Conservation (phyloP, 2,888 invertebrate species). For the Timema podura region DNA sequence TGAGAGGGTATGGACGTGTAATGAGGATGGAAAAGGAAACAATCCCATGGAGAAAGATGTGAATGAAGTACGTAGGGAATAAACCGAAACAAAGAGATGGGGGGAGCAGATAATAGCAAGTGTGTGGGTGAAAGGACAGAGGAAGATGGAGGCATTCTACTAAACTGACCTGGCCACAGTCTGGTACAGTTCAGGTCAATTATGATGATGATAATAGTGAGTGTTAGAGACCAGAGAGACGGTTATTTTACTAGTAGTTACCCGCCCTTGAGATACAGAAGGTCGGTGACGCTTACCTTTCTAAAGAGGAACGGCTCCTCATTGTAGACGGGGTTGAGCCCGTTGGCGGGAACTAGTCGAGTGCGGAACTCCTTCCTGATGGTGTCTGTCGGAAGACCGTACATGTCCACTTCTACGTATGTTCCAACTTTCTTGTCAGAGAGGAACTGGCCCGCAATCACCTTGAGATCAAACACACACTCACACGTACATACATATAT, state of each 20-base stretch:
- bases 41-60: no score
- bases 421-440: conserved; percentile 98
- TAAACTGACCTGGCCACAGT: no score
- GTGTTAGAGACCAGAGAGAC: not conserved
- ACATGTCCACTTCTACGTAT: conserved; percentile 99
- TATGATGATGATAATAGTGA: no score
- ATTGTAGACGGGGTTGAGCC: conserved; percentile 98
- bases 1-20: no score
- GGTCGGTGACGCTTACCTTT: conserved; percentile 57
- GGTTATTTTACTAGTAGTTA: not conserved
- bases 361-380: conserved; percentile 98
- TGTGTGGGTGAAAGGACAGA: no score
- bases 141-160: no score
- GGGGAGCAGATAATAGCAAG: no score
- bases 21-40: no score
- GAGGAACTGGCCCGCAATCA: conserved; percentile 98
- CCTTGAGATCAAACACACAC: conserved; percentile 48
- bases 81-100: no score
- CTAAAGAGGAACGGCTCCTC: conserved; percentile 97
- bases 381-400: conserved; percentile 93
- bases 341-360: conserved; percentile 93
- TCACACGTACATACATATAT: no score
- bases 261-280: not conserved
- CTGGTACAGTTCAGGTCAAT: not conserved
- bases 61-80: no score